Conservation (phyloP, 2,888 invertebrate species). For the Ormyrus rosae region DNA sequence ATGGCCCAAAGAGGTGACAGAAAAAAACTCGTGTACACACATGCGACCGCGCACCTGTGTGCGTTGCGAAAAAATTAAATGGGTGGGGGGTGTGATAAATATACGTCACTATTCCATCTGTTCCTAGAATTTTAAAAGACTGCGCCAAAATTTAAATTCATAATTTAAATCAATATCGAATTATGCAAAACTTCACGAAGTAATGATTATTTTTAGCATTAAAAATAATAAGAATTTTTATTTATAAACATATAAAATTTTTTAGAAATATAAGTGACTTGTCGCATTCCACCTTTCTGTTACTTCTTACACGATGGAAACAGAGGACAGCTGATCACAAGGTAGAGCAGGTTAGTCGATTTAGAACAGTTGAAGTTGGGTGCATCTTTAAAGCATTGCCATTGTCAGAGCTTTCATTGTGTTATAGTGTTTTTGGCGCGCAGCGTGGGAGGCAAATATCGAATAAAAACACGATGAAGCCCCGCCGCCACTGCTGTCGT, state of each 20-base stretch:
- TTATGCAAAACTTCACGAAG: not conserved
- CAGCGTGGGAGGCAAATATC: not conserved
- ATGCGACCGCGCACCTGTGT: not conserved
- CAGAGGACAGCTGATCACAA: too few relatives aligned
- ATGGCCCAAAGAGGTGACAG: conserved; percentile 24
- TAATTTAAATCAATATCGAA: not conserved
- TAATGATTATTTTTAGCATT: too few relatives aligned
- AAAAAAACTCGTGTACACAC: not conserved
- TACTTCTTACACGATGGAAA: too few relatives aligned
- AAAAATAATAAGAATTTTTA: too few relatives aligned
- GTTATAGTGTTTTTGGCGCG: too few relatives aligned
- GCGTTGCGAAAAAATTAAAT: not conserved
- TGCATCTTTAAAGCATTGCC: too few relatives aligned
- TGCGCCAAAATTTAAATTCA: not conserved
- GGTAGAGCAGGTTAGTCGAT: too few relatives aligned
- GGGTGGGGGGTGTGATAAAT: not conserved
- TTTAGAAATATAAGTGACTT: too few relatives aligned
- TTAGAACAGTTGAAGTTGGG: too few relatives aligned
- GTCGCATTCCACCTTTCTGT: too few relatives aligned
- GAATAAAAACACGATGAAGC: conserved; percentile 12
- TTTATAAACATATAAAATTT: too few relatives aligned
- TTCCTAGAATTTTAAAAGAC: not conserved
- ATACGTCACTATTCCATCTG: not conserved
- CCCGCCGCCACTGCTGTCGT: not conserved
- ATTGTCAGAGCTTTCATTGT: too few relatives aligned